Conservation (phyloP, 2,888 invertebrate species). For the Ochropleura leucogaster region DNA sequence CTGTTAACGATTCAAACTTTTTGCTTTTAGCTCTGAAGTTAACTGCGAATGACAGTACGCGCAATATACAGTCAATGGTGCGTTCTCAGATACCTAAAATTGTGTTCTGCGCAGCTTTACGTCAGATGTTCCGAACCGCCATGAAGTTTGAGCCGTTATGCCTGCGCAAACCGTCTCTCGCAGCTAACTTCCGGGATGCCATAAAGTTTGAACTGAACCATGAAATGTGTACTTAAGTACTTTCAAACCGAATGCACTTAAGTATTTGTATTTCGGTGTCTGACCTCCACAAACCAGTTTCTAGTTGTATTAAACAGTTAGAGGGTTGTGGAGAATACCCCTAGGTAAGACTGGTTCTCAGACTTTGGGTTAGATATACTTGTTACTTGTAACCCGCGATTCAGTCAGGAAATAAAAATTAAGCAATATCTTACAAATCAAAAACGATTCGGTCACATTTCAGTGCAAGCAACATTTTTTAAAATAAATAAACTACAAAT, state of each 20-base stretch:
- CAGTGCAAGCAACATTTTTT: conserved; percentile 9
- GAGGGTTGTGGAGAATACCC: not conserved
- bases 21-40: too few species aligned
- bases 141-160: too few species aligned
- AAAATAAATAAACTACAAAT: not conserved
- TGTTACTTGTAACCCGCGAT: not conserved
- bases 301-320: not conserved
- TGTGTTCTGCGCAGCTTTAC: too few species aligned
- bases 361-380: not conserved
- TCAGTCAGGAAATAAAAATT: not conserved
- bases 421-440: not conserved
- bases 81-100: too few species aligned
- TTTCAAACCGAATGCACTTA: not conserved
- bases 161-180: too few species aligned
- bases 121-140: too few species aligned
- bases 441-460: not conserved
- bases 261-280: not conserved
- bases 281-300: not conserved
- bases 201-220: too few species aligned
- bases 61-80: too few species aligned
- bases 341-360: not conserved
- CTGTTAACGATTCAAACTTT: too few species aligned
- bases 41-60: too few species aligned
- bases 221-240: too few species aligned
- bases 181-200: too few species aligned